Percentiles rank a stretch among this genome's conserved stretches.
phyloP scores from a whole-genome alignment of 2,888 invertebrate genomes.

The Diarsia rubi region DNA sequence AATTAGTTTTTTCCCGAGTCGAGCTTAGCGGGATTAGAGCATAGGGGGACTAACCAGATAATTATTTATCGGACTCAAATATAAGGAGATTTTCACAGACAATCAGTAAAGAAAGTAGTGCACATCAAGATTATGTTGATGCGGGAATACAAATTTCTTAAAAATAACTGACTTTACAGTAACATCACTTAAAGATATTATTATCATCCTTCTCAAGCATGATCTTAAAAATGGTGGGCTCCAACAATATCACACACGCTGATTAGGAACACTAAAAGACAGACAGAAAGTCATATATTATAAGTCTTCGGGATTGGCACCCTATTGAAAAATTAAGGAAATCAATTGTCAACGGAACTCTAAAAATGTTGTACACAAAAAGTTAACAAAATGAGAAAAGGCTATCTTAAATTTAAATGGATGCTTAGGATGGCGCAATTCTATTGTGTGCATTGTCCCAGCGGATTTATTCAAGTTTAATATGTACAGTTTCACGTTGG shows the following conservation, averaged over 20 bases:
- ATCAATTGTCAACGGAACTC: too few relatives aligned
- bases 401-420: constrained; percentile 48
- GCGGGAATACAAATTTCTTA: background rate
- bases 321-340: background rate
- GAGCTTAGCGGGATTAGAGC: too few relatives aligned
- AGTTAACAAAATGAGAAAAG: constrained; percentile 43
- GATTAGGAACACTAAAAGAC: too few relatives aligned
- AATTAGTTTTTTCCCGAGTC: too few relatives aligned
- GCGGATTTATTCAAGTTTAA: constrained; percentile 56
- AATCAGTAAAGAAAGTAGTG: background rate
- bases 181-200: background rate
- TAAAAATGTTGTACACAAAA: constrained; percentile 9
- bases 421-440: constrained; percentile 42
- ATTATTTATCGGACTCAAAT: too few relatives aligned
- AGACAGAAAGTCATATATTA: background rate
- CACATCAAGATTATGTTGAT: background rate
- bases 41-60: too few relatives aligned
- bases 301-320: background rate
- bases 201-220: background rate
- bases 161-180: background rate
- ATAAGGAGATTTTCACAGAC: background rate
- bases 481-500: constrained; percentile 29
- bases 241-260: background rate
- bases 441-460: constrained; percentile 47
- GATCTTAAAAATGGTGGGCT: background rate